Percentiles rank a stretch among this genome's conserved stretches.
Evolutionary conservation across 2,888 invertebrate genomes (phyloP).

Genomic region (Amaurobius ferox): DNA sequence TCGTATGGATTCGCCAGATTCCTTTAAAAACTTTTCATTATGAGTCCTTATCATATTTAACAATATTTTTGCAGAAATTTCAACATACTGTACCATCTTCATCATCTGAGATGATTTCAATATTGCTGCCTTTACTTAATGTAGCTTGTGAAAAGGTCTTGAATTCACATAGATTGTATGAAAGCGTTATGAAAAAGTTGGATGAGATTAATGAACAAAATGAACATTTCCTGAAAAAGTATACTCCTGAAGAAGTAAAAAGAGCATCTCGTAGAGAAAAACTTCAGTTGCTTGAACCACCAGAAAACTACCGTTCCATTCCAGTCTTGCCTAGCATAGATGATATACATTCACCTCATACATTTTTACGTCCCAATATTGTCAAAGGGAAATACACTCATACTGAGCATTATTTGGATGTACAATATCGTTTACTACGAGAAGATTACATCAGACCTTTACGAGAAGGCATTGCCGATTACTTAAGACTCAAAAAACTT

Average conservation of each 20-base stretch:
- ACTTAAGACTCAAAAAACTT: constrained; percentile 75
- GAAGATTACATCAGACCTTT: constrained; percentile 89
- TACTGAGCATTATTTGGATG: constrained; percentile 85
- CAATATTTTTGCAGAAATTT: constrained; percentile 40
- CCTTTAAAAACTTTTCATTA: background rate
- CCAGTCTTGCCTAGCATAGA: constrained; percentile 45
- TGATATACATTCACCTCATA: background rate
- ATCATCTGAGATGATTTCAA: constrained; percentile 34
- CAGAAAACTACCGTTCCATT: constrained; percentile 55
- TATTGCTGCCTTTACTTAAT: constrained; percentile 41
- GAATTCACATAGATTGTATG: background rate
- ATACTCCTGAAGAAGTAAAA: constrained; percentile 6
- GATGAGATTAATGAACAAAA: constrained; percentile 41
- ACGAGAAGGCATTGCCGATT: constrained; percentile 82
- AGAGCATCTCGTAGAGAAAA: constrained; percentile 32
- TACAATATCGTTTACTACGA: constrained; percentile 86
- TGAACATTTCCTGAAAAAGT: constrained; percentile 1
- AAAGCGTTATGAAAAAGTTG: constrained; percentile 18
- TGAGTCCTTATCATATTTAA: constrained; percentile 31
- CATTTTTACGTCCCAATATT: constrained; percentile 81
- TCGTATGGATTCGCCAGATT: constrained; percentile 32
- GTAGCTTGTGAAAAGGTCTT: constrained; percentile 1
- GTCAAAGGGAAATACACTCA: constrained; percentile 82
- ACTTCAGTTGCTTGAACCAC: constrained; percentile 40
- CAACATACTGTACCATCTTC: constrained; percentile 30